phyloP scores from a whole-genome alignment of 2,797 vertebrate species.

The Synanceia verrucosa region DNA sequence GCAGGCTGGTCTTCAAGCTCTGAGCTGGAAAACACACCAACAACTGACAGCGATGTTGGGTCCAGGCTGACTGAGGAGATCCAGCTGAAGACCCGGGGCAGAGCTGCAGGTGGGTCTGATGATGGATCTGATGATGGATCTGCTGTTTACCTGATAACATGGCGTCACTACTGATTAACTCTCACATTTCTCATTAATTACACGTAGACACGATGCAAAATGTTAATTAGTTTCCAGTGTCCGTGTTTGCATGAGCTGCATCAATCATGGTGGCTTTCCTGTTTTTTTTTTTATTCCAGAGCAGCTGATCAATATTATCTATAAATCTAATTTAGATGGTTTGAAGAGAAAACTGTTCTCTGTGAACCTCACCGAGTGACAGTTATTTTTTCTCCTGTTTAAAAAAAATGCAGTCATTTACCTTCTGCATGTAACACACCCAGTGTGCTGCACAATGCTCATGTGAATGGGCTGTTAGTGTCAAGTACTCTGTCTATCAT shows the following conservation, averaged over 20 bases:
- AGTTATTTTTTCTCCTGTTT: neutral
- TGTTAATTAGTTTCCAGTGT: neutral
- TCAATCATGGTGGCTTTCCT: neutral
- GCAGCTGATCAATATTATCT: neutral
- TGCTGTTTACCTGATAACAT: neutral
- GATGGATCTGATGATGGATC: neutral
- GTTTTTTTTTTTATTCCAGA: neutral
- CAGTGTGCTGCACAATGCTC: neutral
- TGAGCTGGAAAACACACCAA: neutral
- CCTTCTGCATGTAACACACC: neutral
- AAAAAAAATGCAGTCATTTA: neutral
- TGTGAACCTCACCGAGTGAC: neutral
- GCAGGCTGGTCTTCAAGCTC: neutral
- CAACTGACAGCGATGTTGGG: neutral
- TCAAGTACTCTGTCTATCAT: neutral
- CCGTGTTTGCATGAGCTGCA: neutral
- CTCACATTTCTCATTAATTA: neutral
- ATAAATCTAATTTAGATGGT: neutral
- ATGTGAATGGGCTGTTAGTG: neutral
- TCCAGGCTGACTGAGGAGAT: neutral
- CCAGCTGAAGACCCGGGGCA: neutral
- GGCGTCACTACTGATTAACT: neutral
- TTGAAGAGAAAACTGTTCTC: neutral
- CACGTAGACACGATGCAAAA: neutral
- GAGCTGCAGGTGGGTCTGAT: constrained; percentile 49